Conservation (phyloP, 2,888 invertebrate genomes). For the Dusona sp. region DNA sequence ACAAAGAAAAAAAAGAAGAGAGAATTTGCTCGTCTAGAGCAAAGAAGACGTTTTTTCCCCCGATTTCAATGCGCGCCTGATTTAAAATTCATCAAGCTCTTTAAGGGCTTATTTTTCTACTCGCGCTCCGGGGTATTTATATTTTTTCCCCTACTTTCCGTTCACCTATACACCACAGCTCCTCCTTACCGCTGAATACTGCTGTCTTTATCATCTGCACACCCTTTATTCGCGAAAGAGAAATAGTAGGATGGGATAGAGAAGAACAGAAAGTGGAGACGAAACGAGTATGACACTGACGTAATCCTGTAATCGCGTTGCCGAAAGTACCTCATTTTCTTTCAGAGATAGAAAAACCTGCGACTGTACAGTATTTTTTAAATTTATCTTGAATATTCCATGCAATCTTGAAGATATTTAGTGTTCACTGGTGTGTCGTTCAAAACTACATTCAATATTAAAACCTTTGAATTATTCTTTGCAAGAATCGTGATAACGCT, state of each 20-base stretch:
- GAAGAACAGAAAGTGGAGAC: conserved; percentile 11
- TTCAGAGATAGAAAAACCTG: conserved; percentile 60
- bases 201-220: conserved; percentile 46
- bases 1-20: conserved; percentile 73
- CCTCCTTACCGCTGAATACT: conserved; percentile 47
- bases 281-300: conserved; percentile 62
- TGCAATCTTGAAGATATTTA: conserved; percentile 2
- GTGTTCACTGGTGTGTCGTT: neutral
- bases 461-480: neutral
- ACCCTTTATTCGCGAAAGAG: conserved; percentile 45
- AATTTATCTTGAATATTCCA: conserved; percentile 70
- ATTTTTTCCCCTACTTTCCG: conserved; percentile 75
- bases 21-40: conserved; percentile 78
- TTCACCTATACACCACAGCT: conserved; percentile 26
- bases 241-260: conserved; percentile 51
- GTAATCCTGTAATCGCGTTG: conserved; percentile 77
- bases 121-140: conserved; percentile 83
- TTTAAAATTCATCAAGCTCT: conserved; percentile 85
- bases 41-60: conserved; percentile 81
- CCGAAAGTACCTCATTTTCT: conserved; percentile 71
- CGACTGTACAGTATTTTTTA: conserved; percentile 47
- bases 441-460: neutral
- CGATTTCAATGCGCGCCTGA: conserved; percentile 83
- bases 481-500: neutral
- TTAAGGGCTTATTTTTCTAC: conserved; percentile 84